Base-by-base conservation (phyloP, 2,888 invertebrate genomes). In the Acleris sparsana region DNA sequence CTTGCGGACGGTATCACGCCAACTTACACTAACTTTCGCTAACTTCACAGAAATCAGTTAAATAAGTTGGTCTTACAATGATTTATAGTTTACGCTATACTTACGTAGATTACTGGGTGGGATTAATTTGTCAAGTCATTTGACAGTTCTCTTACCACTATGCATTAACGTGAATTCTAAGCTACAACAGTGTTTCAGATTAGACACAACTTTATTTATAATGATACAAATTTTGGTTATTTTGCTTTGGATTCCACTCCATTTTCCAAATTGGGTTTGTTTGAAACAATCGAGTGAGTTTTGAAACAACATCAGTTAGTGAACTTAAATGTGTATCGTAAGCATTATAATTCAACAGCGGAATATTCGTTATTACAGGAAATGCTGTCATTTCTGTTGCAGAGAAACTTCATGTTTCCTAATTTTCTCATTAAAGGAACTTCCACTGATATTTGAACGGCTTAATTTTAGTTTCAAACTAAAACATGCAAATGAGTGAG, bases 41-140 rank as follows among this genome's bases (percentile, higher is more conserved):
- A 66, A 66, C 66, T 66, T 66, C 57, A 66, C 52, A 66, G 51
- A 66, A 66, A 66, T 66, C 66, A 57, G 62, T 52, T 66, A 62
- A 62, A 62, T 48, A 66, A 66, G 61, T 66, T 66, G 46, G 61
- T 39, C 51, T 48, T 17, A 20, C 51, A 17, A 53, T 62, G 57
- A 66, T 66, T 66, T 66, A 66, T 66, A 62, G 62, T 61, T 61
- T 43, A 60, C 22, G 20, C 44, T 33, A 7, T 16, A 13, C 33
- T 49, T 20, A 18, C 25, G 33, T 13, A 33, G 58, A 48, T 59
- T 59, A 20, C 18, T 49, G 49, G 11, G 13, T 46, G 6, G 39
- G 39, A 39, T n/a, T 46, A 46, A 46, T 46, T 16, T 46, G 9
- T 20, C 20, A 13, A 49, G 7, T 49, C 20, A 17, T 46, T 46